Conservation (phyloP, 2,888 invertebrate genomes). For the Callosobruchus maculatus region DNA sequence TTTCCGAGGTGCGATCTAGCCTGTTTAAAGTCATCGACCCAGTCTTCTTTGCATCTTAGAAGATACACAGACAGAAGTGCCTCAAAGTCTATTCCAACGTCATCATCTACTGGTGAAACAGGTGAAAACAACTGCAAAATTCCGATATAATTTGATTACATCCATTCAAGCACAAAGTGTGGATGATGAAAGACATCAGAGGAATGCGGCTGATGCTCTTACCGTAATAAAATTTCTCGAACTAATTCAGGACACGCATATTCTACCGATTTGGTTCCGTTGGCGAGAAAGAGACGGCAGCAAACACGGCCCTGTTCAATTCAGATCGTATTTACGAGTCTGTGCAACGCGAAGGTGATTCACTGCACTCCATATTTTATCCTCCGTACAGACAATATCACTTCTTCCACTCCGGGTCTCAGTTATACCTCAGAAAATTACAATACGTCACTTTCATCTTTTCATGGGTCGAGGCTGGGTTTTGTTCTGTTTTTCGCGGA, state of each 20-base stretch:
- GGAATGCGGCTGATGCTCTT: background rate
- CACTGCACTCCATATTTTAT: conserved; percentile 38
- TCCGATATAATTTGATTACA: no score
- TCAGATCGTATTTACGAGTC: conserved; percentile 21
- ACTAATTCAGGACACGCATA: background rate
- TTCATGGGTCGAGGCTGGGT: background rate
- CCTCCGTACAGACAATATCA: conserved; percentile 32
- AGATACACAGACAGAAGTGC: no score
- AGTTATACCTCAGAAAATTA: conserved; percentile 8
- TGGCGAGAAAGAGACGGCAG: background rate
- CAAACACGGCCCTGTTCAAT: background rate
- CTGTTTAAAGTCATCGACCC: no score
- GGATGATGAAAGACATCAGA: background rate
- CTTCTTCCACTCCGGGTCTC: conserved; percentile 5
- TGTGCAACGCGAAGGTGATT: conserved; percentile 30
- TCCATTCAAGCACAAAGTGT: background rate
- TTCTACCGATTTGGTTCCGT: background rate
- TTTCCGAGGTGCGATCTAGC: no score
- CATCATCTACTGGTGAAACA: no score
- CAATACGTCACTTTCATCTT: conserved; percentile 11
- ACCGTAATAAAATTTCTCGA: background rate
- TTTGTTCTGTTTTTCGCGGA: background rate
- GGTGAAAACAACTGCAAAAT: no score
- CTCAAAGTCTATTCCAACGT: no score
- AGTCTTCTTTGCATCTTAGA: no score